Evolutionary conservation across 2,888 invertebrate genomes (phyloP).

Genomic region (Drosophila algonquin): DNA sequence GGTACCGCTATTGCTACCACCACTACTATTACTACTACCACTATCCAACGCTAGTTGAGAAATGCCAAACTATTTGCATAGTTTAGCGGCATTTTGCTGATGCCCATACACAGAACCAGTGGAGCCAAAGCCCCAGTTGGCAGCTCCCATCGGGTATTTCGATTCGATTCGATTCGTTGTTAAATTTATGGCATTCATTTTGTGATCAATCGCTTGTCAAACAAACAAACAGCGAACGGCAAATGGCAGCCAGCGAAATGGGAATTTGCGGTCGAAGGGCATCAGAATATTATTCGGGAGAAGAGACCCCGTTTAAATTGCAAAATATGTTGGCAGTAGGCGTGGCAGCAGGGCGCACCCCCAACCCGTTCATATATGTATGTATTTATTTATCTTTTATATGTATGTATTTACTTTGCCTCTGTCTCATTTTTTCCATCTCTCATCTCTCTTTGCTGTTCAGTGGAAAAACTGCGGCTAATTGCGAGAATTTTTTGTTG

Average conservation of each 20-base stretch:
- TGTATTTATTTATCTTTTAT: conserved; percentile 40
- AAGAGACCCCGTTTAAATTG: conserved; percentile 27
- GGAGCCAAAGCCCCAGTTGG: background rate
- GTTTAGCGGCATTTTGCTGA: conserved; percentile 50
- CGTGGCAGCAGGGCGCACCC: background rate
- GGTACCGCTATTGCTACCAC: background rate
- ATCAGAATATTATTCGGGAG: conserved; percentile 27
- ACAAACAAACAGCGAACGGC: conserved; percentile 34
- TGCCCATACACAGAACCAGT: background rate
- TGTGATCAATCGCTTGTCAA: conserved; percentile 70
- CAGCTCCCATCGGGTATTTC: conserved; percentile 8
- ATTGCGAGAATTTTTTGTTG: conserved; percentile 61
- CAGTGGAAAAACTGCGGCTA: conserved; percentile 67
- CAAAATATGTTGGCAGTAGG: conserved; percentile 14
- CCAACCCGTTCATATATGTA: background rate
- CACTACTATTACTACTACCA: background rate
- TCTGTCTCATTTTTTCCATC: too few species aligned
- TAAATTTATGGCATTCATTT: conserved; percentile 67
- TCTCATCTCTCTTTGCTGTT: conserved; percentile 32
- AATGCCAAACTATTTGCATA: conserved; percentile 56
- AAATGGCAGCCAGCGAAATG: conserved; percentile 52
- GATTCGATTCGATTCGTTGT: conserved; percentile 24
- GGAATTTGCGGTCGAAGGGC: conserved; percentile 62
- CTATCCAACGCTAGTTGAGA: conserved; percentile 23
- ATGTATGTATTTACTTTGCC: background rate